A percentile compares a stretch with the other conserved stretches of the same genome.
Conservation (phyloP, 1,140 invertebrate species). For the Drosophila lacteicornis region DNA sequence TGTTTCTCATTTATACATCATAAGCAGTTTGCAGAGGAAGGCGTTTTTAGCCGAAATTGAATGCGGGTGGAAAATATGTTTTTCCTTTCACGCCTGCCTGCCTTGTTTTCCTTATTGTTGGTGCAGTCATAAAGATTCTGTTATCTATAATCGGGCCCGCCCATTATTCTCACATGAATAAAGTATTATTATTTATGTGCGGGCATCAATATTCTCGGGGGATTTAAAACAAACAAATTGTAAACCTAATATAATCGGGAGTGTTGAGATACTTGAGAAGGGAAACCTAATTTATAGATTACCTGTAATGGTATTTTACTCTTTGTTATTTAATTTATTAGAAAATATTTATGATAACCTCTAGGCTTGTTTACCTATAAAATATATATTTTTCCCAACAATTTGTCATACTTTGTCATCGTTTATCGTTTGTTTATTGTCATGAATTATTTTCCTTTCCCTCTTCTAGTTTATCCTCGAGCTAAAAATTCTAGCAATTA, state of each 20-base stretch:
- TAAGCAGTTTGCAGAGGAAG: conserved; percentile 57
- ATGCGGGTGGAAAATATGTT: conserved; percentile 53
- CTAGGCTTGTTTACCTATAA: background rate
- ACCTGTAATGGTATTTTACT: too few relatives aligned
- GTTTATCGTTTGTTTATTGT: background rate
- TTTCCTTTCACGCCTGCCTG: conserved; percentile 1
- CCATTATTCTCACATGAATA: conserved; percentile 42
- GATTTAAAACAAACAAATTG: conserved; percentile 16
- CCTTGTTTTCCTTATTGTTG: conserved; percentile 11
- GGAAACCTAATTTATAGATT: background rate
- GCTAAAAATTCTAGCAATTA: conserved; percentile 1
- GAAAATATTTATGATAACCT: background rate
- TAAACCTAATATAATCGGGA: too few relatives aligned
- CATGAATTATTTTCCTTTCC: background rate
- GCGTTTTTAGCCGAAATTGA: conserved; percentile 42
- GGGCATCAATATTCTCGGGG: conserved; percentile 6
- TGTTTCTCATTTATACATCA: conserved; percentile 55
- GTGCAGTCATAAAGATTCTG: conserved; percentile 34
- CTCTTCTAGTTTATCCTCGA: background rate
- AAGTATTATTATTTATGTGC: conserved; percentile 7
- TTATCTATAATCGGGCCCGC: conserved; percentile 29
- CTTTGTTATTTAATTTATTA: background rate
- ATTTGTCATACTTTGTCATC: background rate
- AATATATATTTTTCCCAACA: background rate
- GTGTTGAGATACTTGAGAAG: background rate